Evolutionary conservation across 2,113 vertebrate species (phyloP).

Genomic region (Struthidea cinerea): DNA sequence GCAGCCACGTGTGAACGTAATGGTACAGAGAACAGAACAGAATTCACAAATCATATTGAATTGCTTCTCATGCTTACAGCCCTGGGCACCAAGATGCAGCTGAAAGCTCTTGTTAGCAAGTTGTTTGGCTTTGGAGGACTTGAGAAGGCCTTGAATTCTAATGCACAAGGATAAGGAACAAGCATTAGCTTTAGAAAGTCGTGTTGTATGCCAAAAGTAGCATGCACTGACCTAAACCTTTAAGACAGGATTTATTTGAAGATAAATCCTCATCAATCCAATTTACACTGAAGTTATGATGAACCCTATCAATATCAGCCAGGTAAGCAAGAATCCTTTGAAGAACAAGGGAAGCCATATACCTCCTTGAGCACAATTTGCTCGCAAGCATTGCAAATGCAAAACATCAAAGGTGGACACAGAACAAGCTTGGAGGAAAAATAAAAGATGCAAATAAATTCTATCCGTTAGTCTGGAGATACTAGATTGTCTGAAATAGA

Average conservation of each 20-base stretch:
- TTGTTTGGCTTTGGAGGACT: not conserved
- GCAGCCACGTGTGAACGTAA: not conserved
- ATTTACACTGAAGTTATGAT: not conserved
- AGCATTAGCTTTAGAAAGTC: not conserved
- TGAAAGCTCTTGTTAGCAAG: not conserved
- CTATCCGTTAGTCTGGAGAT: not conserved
- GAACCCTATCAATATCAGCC: not conserved
- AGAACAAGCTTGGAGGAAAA: not conserved
- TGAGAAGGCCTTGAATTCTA: not conserved
- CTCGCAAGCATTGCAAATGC: not conserved
- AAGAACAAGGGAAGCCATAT: not conserved
- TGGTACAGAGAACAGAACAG: not conserved
- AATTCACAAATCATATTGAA: not conserved
- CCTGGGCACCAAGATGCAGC: not conserved
- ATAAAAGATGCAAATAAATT: not conserved
- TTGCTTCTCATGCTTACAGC: not conserved
- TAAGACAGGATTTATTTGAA: not conserved
- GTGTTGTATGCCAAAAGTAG: not conserved
- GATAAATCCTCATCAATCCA: not conserved
- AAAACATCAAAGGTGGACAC: not conserved
- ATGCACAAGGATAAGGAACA: not conserved
- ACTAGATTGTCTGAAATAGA: not conserved
- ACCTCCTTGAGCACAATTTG: not conserved
- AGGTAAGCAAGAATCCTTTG: not conserved
- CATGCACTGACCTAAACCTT: not conserved